A percentile compares a stretch with the other conserved stretches of the same genome.
Evolutionary conservation across 2,113 vertebrate species (phyloP).

Genomic region (Geococcyx californianus): DNA sequence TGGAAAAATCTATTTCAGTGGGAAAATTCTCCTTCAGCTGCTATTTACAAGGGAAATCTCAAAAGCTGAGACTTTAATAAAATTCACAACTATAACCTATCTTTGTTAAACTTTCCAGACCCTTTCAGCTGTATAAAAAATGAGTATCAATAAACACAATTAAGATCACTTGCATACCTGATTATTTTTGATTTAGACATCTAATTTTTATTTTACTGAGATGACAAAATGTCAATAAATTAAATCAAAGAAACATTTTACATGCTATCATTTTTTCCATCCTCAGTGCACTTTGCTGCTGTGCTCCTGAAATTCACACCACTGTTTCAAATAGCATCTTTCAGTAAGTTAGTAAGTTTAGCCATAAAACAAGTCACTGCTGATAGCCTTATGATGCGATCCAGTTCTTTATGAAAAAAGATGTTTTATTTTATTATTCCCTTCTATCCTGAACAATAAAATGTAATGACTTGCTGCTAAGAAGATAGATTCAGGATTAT

Average conservation of each 20-base stretch:
- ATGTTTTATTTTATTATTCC: constrained; percentile 1
- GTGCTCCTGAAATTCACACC: neutral
- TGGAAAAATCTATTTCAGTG: neutral
- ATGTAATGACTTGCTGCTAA: neutral
- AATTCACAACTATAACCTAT: neutral
- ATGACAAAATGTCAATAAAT: neutral
- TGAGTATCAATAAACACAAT: neutral
- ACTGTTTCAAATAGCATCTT: neutral
- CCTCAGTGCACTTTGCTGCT: neutral
- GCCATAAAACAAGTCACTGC: neutral
- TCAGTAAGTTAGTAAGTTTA: constrained; percentile 3
- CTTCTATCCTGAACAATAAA: constrained; percentile 2
- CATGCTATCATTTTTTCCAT: neutral
- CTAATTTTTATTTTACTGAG: neutral
- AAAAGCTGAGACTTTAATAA: neutral
- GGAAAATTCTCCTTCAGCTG: neutral
- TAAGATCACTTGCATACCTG: neutral
- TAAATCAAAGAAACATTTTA: neutral
- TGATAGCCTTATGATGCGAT: neutral
- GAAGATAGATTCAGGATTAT: neutral
- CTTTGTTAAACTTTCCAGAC: neutral
- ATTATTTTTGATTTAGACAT: neutral
- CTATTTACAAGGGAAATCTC: neutral
- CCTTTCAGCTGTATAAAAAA: neutral
- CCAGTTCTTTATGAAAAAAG: neutral